phyloP scores from a whole-genome alignment of 2,797 vertebrate species.

The Clarias platycephalus region DNA sequence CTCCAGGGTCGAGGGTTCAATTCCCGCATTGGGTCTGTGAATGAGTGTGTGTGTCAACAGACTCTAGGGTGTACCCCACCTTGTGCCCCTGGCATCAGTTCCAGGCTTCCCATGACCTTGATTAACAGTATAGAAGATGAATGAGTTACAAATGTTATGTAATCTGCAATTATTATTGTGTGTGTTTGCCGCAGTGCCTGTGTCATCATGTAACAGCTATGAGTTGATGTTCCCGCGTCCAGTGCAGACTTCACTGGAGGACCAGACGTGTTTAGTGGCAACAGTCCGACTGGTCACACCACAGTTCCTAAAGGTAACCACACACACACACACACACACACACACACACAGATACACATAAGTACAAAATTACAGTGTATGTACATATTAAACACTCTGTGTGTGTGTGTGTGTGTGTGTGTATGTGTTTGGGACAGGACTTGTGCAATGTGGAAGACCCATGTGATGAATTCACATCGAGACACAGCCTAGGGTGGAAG shows the following conservation, averaged over 20 bases:
- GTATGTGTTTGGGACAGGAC: constrained; percentile 70
- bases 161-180: not conserved
- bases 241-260: constrained; percentile 82
- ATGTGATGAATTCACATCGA: constrained; percentile 80
- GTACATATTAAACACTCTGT: not conserved
- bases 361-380: too few relatives aligned
- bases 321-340: not conserved
- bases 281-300: constrained; percentile 84
- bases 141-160: not conserved
- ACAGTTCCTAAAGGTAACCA: constrained; percentile 82
- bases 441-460: constrained; percentile 78
- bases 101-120: too few relatives aligned
- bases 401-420: constrained; percentile 28
- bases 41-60: too few relatives aligned
- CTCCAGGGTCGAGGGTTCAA: too few relatives aligned
- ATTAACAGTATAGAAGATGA: too few relatives aligned
- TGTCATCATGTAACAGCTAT: constrained; percentile 82
- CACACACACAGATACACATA: constrained; percentile 3
- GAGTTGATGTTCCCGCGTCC: constrained; percentile 76
- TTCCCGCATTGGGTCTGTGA: too few relatives aligned
- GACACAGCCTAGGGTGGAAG: constrained; percentile 86
- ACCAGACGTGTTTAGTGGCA: constrained; percentile 89
- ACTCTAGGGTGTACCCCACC: too few relatives aligned
- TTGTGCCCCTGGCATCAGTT: too few relatives aligned
- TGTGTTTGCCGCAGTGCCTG: constrained; percentile 78